phyloP scores from a whole-genome alignment of 2,797 vertebrate genomes.

The Neostethus bicornis region DNA sequence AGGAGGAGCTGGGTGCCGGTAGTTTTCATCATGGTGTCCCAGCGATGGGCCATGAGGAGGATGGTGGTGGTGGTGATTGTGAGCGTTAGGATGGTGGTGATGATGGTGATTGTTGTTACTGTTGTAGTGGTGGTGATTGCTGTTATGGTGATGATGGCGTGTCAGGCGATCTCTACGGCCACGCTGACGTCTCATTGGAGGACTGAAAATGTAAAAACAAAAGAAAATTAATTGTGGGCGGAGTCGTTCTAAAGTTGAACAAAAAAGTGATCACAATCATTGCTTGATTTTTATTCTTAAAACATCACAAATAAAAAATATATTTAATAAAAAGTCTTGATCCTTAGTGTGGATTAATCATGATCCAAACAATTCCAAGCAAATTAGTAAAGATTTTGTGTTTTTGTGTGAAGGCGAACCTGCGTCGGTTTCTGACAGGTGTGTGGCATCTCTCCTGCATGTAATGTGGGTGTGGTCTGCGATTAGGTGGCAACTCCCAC shows the following conservation, averaged over 20 bases:
- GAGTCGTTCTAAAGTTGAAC: not conserved
- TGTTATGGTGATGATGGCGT: conserved; percentile 81
- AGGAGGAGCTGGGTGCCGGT: conserved; percentile 81
- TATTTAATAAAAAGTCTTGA: too few relatives aligned
- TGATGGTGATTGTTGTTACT: conserved; percentile 50
- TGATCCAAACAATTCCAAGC: not conserved
- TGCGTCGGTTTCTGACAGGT: conserved; percentile 93
- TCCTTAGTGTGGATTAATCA: not conserved
- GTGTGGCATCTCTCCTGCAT: conserved; percentile 97
- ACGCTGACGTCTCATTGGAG: conserved; percentile 95
- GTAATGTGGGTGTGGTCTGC: conserved; percentile 92
- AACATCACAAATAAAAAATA: too few relatives aligned
- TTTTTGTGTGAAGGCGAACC: conserved; percentile 71
- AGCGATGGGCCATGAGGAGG: conserved; percentile 63
- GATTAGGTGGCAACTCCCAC: conserved; percentile 95
- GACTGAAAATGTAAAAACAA: conserved; percentile 76
- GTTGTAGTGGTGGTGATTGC: conserved; percentile 58
- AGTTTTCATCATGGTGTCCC: conserved; percentile 93
- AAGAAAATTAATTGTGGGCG: not conserved
- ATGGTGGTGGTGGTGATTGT: conserved; percentile 71
- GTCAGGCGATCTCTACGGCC: conserved; percentile 86
- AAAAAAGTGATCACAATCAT: too few relatives aligned
- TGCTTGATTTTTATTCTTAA: too few relatives aligned
- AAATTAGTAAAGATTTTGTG: not conserved
- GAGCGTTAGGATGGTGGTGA: conserved; percentile 65